Evolutionary conservation across 2,888 invertebrate genomes (phyloP), one percentile per base, ranked within the genome.

Genomic region (Embidobia sp.): DNA sequence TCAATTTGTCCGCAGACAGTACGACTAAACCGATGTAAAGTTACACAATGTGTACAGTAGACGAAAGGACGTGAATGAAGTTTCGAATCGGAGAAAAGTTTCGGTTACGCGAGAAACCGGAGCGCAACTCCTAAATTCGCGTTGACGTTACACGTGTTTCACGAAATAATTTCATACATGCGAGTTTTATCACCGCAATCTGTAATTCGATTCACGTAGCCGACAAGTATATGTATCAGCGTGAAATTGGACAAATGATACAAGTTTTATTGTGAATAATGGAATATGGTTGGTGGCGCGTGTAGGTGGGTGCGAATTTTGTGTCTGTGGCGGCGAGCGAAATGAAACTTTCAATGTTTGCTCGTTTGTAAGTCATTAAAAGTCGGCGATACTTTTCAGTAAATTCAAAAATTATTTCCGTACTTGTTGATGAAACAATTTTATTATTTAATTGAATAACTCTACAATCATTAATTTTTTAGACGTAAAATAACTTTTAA

Each of bases 1-100:
- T 64, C 73, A 73, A 64, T 73, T 73, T 73, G 64, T 73, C 73
- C 42, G 57, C 63, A 40, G 64, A 73, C 64, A 44, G 57, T 42
- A 57, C 49, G 64, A 73, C 64, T 49, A 48, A 72, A 72, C 53
- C 63, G 48, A 63, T 72, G 72, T 72, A 61, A 72, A 72, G 63
- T 63, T 63, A 55, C 63, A 53, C 42, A 63, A 72, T 55, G 51
- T 42, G 59, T 44, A 59, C 31, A 26, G 11, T 29, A 22, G 37
- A 44, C 27, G 53, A 33, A 61, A 46, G 59, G 15, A 51, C 46
- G 46, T 16, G 70, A 53, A 61, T 53, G 61, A 70, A 59, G 53
- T 63, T 70, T 35, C 18, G 44, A 51, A 61, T 70, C 61, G 33
- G 19, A 61, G 29, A 61, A 70, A 70, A 70, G 53, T 63, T 70